Conservation (phyloP, 2,888 invertebrate genomes). For the Troides helena region DNA sequence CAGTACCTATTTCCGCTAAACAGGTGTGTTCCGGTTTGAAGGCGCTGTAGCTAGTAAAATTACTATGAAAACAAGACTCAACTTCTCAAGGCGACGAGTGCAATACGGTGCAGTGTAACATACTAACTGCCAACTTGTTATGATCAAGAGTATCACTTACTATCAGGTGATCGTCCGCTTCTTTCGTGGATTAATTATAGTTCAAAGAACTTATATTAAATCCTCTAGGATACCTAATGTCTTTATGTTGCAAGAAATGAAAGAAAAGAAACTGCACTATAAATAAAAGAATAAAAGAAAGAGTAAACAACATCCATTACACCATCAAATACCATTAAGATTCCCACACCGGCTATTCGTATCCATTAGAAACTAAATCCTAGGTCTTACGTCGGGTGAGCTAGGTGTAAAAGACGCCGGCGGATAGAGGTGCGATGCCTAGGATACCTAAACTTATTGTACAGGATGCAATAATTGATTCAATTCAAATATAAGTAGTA, state of each 20-base stretch:
- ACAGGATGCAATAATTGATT: constrained; percentile 28
- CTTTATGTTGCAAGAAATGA: constrained; percentile 3
- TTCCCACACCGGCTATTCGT: constrained; percentile 53
- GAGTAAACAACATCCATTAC: constrained; percentile 33
- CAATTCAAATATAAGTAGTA: constrained; percentile 11
- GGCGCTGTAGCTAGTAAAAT: too few species aligned
- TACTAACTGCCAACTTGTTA: too few species aligned
- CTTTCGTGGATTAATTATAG: too few species aligned
- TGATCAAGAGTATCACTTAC: too few species aligned
- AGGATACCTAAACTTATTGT: constrained; percentile 26
- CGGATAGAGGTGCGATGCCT: constrained; percentile 31
- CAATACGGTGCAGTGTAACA: too few species aligned
- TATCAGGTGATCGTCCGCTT: too few species aligned
- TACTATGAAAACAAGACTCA: too few species aligned
- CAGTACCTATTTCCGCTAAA: too few species aligned
- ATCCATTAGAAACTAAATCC: constrained; percentile 49
- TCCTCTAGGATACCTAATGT: constrained; percentile 12
- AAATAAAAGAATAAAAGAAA: neutral
- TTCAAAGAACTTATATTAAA: neutral
- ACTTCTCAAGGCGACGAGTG: too few species aligned
- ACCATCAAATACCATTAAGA: constrained; percentile 54
- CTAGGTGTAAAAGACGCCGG: constrained; percentile 32
- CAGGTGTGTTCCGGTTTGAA: too few species aligned
- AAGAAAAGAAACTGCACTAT: constrained; percentile 2
- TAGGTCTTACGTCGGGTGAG: constrained; percentile 39